These are phyloP conservation scores for Clanis bilineata DNA, from an alignment of 2,888 invertebrate genomes.

Conservation along the genomic window DNA sequence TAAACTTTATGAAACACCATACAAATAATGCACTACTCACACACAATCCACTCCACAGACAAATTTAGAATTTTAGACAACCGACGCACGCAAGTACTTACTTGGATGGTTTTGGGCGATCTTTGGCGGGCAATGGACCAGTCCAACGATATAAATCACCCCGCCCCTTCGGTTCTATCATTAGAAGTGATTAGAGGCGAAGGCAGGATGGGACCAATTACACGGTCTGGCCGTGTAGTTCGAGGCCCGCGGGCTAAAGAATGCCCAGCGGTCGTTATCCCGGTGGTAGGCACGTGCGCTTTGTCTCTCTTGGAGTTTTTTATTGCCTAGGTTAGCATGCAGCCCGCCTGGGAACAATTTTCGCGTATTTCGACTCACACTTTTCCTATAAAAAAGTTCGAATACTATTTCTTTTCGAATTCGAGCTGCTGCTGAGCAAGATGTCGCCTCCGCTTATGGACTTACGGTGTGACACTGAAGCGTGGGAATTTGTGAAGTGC, in stretches of 20 bases:
- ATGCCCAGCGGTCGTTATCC: constrained; percentile 63
- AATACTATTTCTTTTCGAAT: too few relatives aligned
- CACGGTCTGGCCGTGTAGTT: constrained; percentile 56
- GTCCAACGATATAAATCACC: constrained; percentile 58
- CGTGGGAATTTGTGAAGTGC: too few relatives aligned
- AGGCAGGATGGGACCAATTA: constrained; percentile 75
- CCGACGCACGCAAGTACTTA: background rate
- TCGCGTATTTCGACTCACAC: too few relatives aligned
- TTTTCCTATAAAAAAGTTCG: too few relatives aligned
- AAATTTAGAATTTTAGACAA: background rate
- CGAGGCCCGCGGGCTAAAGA: constrained; percentile 49
- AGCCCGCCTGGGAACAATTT: too few relatives aligned
- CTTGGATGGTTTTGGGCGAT: background rate
- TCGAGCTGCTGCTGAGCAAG: too few relatives aligned
- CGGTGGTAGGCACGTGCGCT: constrained; percentile 33
- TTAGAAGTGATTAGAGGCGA: constrained; percentile 69
- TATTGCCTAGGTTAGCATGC: too few relatives aligned
- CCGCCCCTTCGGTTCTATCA: constrained; percentile 53
- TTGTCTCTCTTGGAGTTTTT: background rate
- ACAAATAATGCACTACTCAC: background rate
- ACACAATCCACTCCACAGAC: background rate
- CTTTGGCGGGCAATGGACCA: constrained; percentile 34
- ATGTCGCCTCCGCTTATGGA: too few relatives aligned
- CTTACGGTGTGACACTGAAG: too few relatives aligned
- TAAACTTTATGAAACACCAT: too few relatives aligned